These are phyloP conservation scores for Triplophysa yarkandensis DNA, from an alignment of 2,797 vertebrate species.

Conservation along the genomic window DNA sequence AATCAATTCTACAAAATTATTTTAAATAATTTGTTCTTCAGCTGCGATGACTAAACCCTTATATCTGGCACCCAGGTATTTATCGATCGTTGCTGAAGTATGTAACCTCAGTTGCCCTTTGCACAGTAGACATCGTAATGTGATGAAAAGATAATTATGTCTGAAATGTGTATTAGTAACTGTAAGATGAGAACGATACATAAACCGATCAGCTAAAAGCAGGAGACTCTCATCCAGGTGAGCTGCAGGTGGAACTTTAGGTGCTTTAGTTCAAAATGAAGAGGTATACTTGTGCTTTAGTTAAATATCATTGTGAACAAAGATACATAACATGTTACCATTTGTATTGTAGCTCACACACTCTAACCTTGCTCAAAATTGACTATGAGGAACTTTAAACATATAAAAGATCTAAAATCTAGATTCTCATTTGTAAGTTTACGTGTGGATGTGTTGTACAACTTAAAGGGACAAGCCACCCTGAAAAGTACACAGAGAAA, in stretches of 20 bases:
- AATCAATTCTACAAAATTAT: conserved; percentile 7
- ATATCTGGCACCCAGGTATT: conserved; percentile 32
- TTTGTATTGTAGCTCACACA: conserved; percentile 10
- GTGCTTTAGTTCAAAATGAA: conserved; percentile 5
- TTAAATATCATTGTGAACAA: conserved; percentile 27
- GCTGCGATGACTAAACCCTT: not conserved
- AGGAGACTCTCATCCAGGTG: conserved; percentile 2
- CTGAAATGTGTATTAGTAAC: not conserved
- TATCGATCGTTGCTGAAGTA: conserved; percentile 11
- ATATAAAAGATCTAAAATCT: conserved; percentile 8
- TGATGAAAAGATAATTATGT: conserved; percentile 13
- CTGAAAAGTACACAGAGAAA: conserved; percentile 49
- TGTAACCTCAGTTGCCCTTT: conserved; percentile 25
- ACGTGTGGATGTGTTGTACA: not conserved
- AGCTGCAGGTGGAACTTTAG: not conserved
- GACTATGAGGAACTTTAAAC: not conserved
- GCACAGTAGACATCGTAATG: not conserved
- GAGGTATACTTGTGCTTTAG: conserved; percentile 46
- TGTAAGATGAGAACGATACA: not conserved
- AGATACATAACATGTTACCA: not conserved
- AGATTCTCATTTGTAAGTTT: not conserved
- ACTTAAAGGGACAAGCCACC: conserved; percentile 36
- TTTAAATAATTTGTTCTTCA: not conserved
- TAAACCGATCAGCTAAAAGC: conserved; percentile 9
- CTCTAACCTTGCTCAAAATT: not conserved